A percentile compares a stretch with the other conserved stretches of the same genome.
Evolutionary conservation across 2,113 vertebrate genomes (phyloP).

Genomic region (Paracanthobrama guichenoti): DNA sequence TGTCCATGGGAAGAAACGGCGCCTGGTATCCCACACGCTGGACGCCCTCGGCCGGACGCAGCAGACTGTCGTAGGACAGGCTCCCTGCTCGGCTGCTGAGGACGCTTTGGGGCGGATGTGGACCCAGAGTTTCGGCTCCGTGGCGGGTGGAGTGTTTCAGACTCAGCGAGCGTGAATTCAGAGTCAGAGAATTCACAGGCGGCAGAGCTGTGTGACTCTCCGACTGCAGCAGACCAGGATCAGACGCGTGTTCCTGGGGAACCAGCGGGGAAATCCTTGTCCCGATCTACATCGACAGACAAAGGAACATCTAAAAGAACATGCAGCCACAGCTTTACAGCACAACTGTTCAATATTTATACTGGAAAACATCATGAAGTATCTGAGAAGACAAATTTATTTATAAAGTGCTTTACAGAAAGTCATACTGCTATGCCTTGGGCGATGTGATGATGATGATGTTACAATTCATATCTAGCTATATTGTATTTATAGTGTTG

Average conservation of each 20-base stretch:
- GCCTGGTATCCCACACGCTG: constrained; percentile 45
- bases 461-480: too few relatives aligned
- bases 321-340: too few relatives aligned
- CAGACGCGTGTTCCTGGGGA: constrained; percentile 78
- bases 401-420: too few relatives aligned
- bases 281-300: constrained; percentile 60
- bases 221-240: constrained; percentile 74
- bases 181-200: constrained; percentile 83
- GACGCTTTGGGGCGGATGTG: constrained; percentile 73
- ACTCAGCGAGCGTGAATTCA: constrained; percentile 86
- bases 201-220: constrained; percentile 58
- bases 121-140: constrained; percentile 29
- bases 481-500: too few relatives aligned
- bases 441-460: too few relatives aligned
- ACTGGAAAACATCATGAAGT: too few relatives aligned
- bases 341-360: too few relatives aligned
- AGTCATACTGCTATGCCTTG: too few relatives aligned
- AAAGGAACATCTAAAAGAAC: not conserved
- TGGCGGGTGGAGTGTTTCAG: constrained; percentile 83
- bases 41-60: constrained; percentile 68
- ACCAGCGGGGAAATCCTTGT: constrained; percentile 46
- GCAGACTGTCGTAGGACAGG: constrained; percentile 88
- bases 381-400: too few relatives aligned
- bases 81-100: constrained; percentile 85
- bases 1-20: constrained; percentile 80